Evolutionary conservation across 2,113 vertebrate species (phyloP).

Genomic region (Cardinalis cardinalis): DNA sequence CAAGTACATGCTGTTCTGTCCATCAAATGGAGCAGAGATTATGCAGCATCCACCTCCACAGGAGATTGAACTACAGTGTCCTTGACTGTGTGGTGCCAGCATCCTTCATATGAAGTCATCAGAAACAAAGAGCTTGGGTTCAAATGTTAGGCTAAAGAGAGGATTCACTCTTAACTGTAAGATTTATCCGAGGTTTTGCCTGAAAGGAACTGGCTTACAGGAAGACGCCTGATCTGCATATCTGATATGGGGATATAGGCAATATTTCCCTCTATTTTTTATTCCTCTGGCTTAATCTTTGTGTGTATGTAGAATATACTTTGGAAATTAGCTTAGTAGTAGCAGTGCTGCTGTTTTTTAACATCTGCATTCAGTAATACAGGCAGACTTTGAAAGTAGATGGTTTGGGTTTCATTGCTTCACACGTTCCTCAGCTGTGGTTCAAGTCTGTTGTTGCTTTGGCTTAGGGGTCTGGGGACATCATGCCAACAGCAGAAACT

Average conservation of each 20-base stretch:
- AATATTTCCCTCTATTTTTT: not conserved
- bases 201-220: slow-evolving; percentile 27
- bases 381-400: not conserved
- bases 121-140: slow-evolving; percentile 1
- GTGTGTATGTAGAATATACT: not conserved
- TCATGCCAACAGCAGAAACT: not conserved
- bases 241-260: not conserved
- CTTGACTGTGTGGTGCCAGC: not conserved
- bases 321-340: not conserved
- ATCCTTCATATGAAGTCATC: slow-evolving; percentile 49
- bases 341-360: not conserved
- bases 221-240: not conserved
- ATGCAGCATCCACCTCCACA: not conserved
- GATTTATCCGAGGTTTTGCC: slow-evolving; percentile 24
- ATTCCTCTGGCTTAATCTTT: not conserved
- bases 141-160: not conserved
- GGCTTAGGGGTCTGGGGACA: not conserved
- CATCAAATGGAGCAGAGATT: not conserved
- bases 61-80: not conserved
- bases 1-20: not conserved
- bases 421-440: not conserved
- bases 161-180: not conserved
- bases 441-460: not conserved
- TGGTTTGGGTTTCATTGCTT: not conserved
- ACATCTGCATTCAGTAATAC: not conserved